phyloP scores from a whole-genome alignment of 2,888 invertebrate species.

The Oligia strigilis region DNA sequence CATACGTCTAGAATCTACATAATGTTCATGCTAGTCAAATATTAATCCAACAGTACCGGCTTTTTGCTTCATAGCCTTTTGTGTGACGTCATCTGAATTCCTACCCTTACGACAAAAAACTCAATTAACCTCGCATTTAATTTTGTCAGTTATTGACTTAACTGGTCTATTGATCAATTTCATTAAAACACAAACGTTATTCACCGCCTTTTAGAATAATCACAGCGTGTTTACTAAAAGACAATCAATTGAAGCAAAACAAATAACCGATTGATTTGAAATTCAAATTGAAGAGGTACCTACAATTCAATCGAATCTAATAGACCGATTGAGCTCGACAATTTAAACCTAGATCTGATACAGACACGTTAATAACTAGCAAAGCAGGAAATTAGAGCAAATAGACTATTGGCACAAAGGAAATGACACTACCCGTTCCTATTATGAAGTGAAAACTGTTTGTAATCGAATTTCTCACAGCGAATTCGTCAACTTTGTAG shows the following conservation, averaged over 20 bases:
- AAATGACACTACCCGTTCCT: slow-evolving; percentile 76
- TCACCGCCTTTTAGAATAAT: slow-evolving; percentile 34
- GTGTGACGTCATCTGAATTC: slow-evolving; percentile 46
- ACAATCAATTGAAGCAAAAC: slow-evolving; percentile 58
- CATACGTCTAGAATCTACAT: slow-evolving; percentile 29
- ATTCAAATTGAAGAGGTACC: slow-evolving; percentile 56
- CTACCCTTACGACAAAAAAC: slow-evolving; percentile 36
- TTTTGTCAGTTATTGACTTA: slow-evolving; percentile 19
- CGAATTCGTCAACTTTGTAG: slow-evolving; percentile 39
- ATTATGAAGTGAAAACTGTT: slow-evolving; percentile 68
- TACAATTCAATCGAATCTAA: slow-evolving; percentile 50
- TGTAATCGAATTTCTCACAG: slow-evolving; percentile 53
- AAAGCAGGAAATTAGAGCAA: slow-evolving; percentile 81
- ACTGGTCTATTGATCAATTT: slow-evolving; percentile 4
- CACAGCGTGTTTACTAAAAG: slow-evolving; percentile 43
- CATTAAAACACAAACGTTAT: slow-evolving; percentile 22
- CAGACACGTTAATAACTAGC: slow-evolving; percentile 74
- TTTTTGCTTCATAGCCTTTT: slow-evolving; percentile 48
- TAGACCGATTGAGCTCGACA: slow-evolving; percentile 52
- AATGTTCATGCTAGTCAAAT: slow-evolving; percentile 42
- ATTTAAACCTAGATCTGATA: slow-evolving; percentile 71
- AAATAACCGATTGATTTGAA: slow-evolving; percentile 64
- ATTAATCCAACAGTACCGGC: slow-evolving; percentile 37
- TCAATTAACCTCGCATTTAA: slow-evolving; percentile 16
- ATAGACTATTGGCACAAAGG: slow-evolving; percentile 83